A percentile compares a stretch with the other conserved stretches of the same genome.
phyloP scores from a whole-genome alignment of 2,113 vertebrate species.

The Pseudonaja textilis region DNA sequence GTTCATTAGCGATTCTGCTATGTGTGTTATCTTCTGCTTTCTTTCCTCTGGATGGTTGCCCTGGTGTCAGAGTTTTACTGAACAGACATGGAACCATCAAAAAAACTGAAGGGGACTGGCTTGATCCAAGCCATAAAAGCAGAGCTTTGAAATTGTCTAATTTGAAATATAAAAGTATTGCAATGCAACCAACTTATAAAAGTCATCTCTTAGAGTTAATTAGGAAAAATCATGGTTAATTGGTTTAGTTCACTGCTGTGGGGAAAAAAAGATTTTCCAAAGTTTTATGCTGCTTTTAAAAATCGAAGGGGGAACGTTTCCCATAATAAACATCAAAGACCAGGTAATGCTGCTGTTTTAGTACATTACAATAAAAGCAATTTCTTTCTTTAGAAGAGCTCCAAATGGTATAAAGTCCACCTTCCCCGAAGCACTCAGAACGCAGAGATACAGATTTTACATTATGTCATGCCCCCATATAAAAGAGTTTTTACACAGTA shows the following conservation, averaged over 20 bases:
- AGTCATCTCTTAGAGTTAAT: background rate
- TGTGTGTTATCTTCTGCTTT: conserved; percentile 23
- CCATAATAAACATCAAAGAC: background rate
- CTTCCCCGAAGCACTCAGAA: background rate
- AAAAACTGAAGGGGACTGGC: background rate
- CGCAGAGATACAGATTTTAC: background rate
- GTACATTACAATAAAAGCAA: background rate
- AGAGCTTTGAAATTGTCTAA: background rate
- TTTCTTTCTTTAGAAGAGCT: background rate
- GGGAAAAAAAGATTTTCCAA: background rate
- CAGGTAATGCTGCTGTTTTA: background rate
- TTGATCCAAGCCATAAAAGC: background rate
- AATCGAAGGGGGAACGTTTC: background rate
- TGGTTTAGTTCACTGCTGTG: background rate
- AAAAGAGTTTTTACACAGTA: background rate
- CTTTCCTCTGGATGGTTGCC: background rate
- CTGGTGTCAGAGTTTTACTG: background rate
- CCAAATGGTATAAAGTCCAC: background rate
- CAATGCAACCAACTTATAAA: background rate
- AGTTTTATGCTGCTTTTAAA: background rate
- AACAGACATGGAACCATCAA: background rate
- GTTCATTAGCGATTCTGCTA: background rate
- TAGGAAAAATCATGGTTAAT: background rate
- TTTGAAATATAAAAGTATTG: background rate
- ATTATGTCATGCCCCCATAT: background rate